These are phyloP conservation scores for Poeciliopsis turneri DNA, from an alignment of 2,797 vertebrate species.

Conservation along the genomic window DNA sequence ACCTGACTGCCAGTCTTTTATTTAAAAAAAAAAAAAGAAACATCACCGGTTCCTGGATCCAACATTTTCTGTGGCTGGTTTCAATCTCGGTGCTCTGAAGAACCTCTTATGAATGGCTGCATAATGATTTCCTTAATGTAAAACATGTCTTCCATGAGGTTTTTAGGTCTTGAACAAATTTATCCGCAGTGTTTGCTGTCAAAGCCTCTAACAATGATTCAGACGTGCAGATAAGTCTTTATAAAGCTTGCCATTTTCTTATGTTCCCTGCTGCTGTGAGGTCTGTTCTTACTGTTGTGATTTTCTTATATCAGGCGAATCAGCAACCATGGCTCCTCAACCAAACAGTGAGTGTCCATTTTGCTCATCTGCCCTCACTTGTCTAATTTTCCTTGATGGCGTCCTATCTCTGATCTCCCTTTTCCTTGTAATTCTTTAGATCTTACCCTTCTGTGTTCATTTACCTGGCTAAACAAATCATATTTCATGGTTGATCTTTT, in stretches of 20 bases:
- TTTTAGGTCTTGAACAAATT: constrained; percentile 59
- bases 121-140: constrained; percentile 65
- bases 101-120: constrained; percentile 51
- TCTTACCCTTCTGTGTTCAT: constrained; percentile 38
- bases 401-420: constrained; percentile 41
- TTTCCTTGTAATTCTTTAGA: constrained; percentile 26
- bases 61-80: constrained; percentile 55
- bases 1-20: constrained; percentile 50
- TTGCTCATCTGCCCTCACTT: constrained; percentile 23
- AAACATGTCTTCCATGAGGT: constrained; percentile 65
- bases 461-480: constrained; percentile 44
- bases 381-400: constrained; percentile 22
- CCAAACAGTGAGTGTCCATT: constrained; percentile 67
- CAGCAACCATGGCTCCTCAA: constrained; percentile 52
- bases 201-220: constrained; percentile 41
- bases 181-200: constrained; percentile 56
- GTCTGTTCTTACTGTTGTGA: constrained; percentile 39
- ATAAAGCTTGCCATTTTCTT: constrained; percentile 20
- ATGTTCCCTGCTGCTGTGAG: constrained; percentile 25
- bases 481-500: constrained; percentile 44
- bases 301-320: constrained; percentile 72
- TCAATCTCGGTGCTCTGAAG: constrained; percentile 44
- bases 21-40: constrained; percentile 30
- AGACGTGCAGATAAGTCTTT: constrained; percentile 40
- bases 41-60: constrained; percentile 32